A percentile compares a stretch with the other conserved stretches of the same genome.
Evolutionary conservation across 2,113 vertebrate genomes (phyloP).

Genomic region (Todiramphus chloris): DNA sequence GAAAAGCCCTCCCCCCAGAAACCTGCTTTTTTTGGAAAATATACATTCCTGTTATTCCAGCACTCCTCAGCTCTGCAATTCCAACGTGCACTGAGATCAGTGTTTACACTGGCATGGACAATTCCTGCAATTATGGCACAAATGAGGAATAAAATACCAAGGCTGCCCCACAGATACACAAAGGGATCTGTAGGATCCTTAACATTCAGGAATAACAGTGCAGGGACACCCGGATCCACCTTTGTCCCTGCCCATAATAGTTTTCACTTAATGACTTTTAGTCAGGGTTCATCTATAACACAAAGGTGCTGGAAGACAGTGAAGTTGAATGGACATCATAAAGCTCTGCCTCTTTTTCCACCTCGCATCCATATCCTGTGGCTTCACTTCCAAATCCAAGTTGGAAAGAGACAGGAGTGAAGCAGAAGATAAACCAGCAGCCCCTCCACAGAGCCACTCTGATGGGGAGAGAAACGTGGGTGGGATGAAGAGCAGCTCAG

Average conservation of each 20-base stretch:
- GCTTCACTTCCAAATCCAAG: background rate
- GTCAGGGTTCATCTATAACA: background rate
- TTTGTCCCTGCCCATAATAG: background rate
- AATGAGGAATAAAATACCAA: background rate
- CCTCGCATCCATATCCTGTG: background rate
- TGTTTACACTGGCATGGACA: conserved; percentile 30
- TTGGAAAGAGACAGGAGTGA: background rate
- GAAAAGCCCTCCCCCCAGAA: conserved; percentile 28
- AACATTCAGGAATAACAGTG: background rate
- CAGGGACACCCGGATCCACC: background rate
- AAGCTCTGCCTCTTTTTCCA: background rate
- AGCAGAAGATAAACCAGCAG: background rate
- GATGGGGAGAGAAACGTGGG: background rate
- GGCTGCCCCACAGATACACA: background rate
- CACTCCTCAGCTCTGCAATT: background rate
- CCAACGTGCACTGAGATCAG: background rate
- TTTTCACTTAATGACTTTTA: background rate
- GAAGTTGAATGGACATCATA: background rate
- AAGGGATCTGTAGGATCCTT: background rate
- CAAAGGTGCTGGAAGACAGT: background rate
- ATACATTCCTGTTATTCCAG: conserved; percentile 16
- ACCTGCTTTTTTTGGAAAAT: background rate
- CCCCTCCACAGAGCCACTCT: background rate
- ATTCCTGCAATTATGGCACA: background rate
- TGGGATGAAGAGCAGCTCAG: background rate